Evolutionary conservation across 2,888 invertebrate species (phyloP).

Genomic region (Chrysolina haemoptera): DNA sequence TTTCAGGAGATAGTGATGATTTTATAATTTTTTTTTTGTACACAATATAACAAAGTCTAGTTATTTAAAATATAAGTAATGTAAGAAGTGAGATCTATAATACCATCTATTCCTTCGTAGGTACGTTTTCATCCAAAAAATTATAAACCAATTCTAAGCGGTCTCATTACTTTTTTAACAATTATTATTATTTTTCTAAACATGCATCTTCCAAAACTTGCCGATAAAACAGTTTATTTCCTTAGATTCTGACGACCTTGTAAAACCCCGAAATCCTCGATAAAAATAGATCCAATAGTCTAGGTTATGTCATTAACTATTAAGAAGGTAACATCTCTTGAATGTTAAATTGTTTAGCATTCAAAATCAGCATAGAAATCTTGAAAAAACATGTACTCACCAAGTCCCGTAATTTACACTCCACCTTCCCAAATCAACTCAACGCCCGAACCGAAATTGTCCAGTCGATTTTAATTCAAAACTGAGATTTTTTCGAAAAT

Average conservation of each 20-base stretch:
- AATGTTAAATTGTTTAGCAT: neutral
- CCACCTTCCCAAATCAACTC: conserved; percentile 10
- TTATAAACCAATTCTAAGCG: too few species aligned
- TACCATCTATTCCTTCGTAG: too few species aligned
- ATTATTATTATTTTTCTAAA: neutral
- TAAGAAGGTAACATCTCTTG: conserved; percentile 15
- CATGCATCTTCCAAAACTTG: neutral
- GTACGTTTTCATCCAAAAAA: too few species aligned
- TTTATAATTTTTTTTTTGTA: too few species aligned
- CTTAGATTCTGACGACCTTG: conserved; percentile 21
- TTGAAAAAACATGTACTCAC: neutral
- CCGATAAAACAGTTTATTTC: neutral
- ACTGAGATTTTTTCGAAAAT: conserved; percentile 5
- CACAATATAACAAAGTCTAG: too few species aligned
- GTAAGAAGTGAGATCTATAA: too few species aligned
- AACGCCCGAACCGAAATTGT: conserved; percentile 11
- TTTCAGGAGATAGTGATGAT: too few species aligned
- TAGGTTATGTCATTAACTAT: conserved; percentile 14
- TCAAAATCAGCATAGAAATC: neutral
- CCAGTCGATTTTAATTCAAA: conserved; percentile 16
- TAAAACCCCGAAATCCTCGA: conserved; percentile 15
- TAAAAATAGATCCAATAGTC: conserved; percentile 21
- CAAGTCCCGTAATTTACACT: neutral
- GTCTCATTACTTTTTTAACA: neutral
- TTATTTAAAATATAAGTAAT: too few species aligned